A percentile compares a stretch with the other conserved stretches of the same genome.
Conservation (phyloP, 2,888 invertebrate genomes). For the Pammene aurita region DNA sequence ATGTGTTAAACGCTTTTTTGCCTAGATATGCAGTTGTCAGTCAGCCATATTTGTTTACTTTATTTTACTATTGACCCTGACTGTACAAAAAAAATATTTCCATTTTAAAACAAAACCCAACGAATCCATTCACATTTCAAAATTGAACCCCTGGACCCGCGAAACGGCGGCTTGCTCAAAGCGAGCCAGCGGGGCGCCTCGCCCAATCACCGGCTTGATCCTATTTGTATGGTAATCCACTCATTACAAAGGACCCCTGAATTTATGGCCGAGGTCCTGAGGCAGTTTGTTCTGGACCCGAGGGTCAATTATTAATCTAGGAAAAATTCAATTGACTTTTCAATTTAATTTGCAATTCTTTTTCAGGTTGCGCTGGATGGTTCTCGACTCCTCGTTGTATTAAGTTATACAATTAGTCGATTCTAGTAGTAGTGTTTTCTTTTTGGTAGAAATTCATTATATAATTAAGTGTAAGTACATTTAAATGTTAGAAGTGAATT, state of each 20-base stretch:
- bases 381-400: too few relatives aligned
- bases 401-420: too few relatives aligned
- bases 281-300: conserved; percentile 35
- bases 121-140: conserved; percentile 20
- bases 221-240: conserved; percentile 82
- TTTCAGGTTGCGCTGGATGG: background rate
- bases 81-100: background rate
- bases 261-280: conserved; percentile 55
- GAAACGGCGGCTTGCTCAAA: conserved; percentile 63
- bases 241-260: conserved; percentile 74
- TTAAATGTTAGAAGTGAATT: too few relatives aligned
- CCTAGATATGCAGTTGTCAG: too few relatives aligned
- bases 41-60: too few relatives aligned
- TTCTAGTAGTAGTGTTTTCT: too few relatives aligned
- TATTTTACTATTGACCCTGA: too few relatives aligned
- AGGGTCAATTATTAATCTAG: conserved; percentile 27
- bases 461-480: too few relatives aligned
- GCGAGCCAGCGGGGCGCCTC: conserved; percentile 73
- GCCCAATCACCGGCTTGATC: conserved; percentile 75
- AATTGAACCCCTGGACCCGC: conserved; percentile 13
- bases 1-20: too few relatives aligned
- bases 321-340: conserved; percentile 1
- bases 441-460: too few relatives aligned
- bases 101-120: conserved; percentile 13
- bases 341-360: conserved; percentile 6